Base-by-base conservation (phyloP, 2,113 vertebrate species). In the Xenopus laevis region DNA sequence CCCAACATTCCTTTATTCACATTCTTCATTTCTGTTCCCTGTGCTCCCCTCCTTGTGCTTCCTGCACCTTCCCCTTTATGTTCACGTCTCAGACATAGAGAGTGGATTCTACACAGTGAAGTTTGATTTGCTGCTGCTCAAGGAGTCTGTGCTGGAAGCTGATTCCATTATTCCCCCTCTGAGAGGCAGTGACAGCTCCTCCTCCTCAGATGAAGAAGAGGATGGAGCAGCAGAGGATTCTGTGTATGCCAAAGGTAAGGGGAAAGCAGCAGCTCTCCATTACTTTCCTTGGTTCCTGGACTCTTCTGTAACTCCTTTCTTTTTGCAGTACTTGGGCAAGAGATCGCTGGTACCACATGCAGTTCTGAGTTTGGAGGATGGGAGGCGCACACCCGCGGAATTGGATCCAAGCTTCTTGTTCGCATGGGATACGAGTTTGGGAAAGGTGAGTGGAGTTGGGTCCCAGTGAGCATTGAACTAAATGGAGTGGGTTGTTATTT, bases 361-460 rank as follows among this genome's bases (percentile, higher is more conserved):
- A 89, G 85, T 27, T 86, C 88, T 1, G 79, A 88, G 10, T 99
- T 98, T 0, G 96, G 86, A 0, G 93, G 96, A 80, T 99, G 97
- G 97, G 97, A 99, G 82, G 94, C 89, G 0, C 96, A 99, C 10
- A 99, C 96, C 0, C 93, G 93, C 21, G 96, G 96, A 13, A 98
- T 99, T 0, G 97, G 97, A 80, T 99, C 97, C 79, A 95, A 94
- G 64, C 94, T 99, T 4, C 92, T 99, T 9, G 80, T 92, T 62
- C 96, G 87, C 85, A 98, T 99, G 97, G 97, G 96, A 59, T 99
- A 99, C 0, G 93, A 98, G 80, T 91, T 95, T 72, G 96, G 97
- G 46, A 98, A 95, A 93, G 96, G 96, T 98, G 82, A 87, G 87
- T 44, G 11, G 8, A 40, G 4, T 16, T 27, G 23, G 23, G 23